These are phyloP conservation scores for Hippolais icterina DNA, from an alignment of 2,113 vertebrate genomes.

Conservation along the genomic window DNA sequence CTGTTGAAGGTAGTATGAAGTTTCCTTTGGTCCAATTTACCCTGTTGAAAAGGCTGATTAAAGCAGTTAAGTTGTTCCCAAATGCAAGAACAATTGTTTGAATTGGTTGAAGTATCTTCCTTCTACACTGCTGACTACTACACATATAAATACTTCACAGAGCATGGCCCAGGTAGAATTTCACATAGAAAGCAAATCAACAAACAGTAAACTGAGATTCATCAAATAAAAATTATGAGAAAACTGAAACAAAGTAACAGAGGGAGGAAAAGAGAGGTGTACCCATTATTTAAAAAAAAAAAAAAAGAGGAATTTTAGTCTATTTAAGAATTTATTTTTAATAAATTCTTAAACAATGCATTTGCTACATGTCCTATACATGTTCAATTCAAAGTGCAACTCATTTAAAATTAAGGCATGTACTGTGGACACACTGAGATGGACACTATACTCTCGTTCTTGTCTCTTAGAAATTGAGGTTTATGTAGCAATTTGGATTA, in stretches of 20 bases:
- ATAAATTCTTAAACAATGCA: not conserved
- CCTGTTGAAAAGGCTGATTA: not conserved
- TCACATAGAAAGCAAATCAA: not conserved
- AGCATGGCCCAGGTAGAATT: not conserved
- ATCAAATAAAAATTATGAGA: not conserved
- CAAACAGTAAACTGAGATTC: not conserved
- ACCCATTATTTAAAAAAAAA: not conserved
- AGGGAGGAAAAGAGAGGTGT: not conserved
- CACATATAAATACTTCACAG: not conserved
- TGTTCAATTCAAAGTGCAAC: not conserved
- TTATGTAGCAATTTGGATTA: not conserved
- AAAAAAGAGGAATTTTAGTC: not conserved
- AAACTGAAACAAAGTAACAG: not conserved
- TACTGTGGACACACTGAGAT: not conserved
- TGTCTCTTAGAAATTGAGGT: not conserved
- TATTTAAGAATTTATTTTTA: not conserved
- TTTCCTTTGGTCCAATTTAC: not conserved
- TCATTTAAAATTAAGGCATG: not conserved
- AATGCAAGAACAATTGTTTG: not conserved
- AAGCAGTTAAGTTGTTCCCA: not conserved
- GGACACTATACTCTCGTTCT: not conserved
- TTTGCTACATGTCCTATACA: not conserved
- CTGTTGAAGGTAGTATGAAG: not conserved
- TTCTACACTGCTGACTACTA: not conserved
- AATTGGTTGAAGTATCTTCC: not conserved